These are phyloP conservation scores for Amphipyra tragopoginis DNA, from an alignment of 2,888 invertebrate species.

Conservation along the genomic window DNA sequence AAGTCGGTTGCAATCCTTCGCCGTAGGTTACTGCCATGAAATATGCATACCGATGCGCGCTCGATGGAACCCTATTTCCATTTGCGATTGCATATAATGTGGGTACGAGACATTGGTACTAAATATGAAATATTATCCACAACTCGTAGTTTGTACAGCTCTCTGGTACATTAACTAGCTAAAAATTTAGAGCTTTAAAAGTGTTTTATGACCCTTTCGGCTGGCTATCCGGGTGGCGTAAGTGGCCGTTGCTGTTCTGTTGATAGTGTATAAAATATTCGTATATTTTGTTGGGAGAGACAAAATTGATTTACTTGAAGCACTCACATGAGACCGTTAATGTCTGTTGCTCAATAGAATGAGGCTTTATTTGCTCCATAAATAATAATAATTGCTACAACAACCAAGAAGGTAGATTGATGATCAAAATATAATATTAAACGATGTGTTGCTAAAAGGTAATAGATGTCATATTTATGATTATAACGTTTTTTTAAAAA, in stretches of 20 bases:
- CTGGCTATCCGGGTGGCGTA: constrained; percentile 8
- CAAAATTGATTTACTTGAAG: background rate
- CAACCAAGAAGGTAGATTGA: no score
- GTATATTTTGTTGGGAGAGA: background rate
- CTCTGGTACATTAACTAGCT: constrained; percentile 15
- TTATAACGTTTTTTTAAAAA: no score
- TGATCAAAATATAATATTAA: no score
- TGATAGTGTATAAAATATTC: constrained; percentile 24
- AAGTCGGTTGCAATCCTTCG: constrained; percentile 43
- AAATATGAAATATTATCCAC: constrained; percentile 45
- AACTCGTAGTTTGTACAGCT: constrained; percentile 34
- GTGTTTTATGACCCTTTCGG: constrained; percentile 34
- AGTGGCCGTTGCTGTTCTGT: constrained; percentile 15
- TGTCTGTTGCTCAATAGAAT: background rate
- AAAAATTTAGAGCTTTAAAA: constrained; percentile 42
- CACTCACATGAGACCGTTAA: background rate
- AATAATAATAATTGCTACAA: no score
- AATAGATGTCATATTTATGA: no score
- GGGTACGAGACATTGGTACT: constrained; percentile 29
- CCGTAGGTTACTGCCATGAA: constrained; percentile 41
- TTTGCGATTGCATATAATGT: constrained; percentile 56
- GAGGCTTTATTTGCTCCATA: no score
- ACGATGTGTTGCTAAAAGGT: no score
- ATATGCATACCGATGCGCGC: constrained; percentile 52
- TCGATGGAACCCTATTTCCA: constrained; percentile 50